Evolutionary conservation across 2,797 vertebrate genomes (phyloP).

Genomic region (Sebastes dallii): DNA sequence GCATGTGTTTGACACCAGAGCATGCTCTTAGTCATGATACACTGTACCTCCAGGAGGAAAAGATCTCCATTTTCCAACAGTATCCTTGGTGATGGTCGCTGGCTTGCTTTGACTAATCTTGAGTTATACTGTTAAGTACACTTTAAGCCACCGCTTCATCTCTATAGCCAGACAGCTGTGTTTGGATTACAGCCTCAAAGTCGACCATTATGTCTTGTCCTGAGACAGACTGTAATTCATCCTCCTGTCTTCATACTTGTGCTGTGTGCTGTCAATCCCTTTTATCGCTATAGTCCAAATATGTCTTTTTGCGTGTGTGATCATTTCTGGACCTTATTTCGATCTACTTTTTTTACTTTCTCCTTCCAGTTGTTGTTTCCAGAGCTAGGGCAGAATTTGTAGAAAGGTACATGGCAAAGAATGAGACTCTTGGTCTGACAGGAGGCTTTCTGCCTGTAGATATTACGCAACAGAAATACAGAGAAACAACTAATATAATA

Average conservation of each 20-base stretch:
- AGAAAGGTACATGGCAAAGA: not conserved
- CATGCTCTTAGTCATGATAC: slow-evolving; percentile 57
- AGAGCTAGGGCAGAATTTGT: not conserved
- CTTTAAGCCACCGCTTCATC: slow-evolving; percentile 30
- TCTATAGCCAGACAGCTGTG: slow-evolving; percentile 33
- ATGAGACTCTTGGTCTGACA: not conserved
- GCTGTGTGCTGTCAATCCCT: slow-evolving; percentile 5
- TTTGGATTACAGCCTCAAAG: slow-evolving; percentile 46
- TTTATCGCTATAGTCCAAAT: not conserved
- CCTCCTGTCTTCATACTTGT: slow-evolving; percentile 9
- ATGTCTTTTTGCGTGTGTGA: not conserved
- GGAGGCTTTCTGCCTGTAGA: not conserved
- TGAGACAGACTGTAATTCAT: slow-evolving; percentile 3
- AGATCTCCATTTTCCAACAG: slow-evolving; percentile 36
- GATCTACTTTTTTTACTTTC: not conserved
- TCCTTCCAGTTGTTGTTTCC: not conserved
- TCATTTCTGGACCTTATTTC: not conserved
- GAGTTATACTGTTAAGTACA: slow-evolving; percentile 9
- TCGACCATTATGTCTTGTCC: slow-evolving; percentile 17
- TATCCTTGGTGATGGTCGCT: not conserved
- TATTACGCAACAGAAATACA: not conserved
- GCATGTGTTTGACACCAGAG: slow-evolving; percentile 50
- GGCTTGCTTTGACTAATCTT: slow-evolving; percentile 3
- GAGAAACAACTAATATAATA: not conserved
- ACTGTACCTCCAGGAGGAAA: slow-evolving; percentile 53